Percentiles rank a stretch among this genome's conserved stretches.
Evolutionary conservation across 1,140 invertebrate genomes (phyloP).

Genomic region (Parasteatoda tepidariorum): DNA sequence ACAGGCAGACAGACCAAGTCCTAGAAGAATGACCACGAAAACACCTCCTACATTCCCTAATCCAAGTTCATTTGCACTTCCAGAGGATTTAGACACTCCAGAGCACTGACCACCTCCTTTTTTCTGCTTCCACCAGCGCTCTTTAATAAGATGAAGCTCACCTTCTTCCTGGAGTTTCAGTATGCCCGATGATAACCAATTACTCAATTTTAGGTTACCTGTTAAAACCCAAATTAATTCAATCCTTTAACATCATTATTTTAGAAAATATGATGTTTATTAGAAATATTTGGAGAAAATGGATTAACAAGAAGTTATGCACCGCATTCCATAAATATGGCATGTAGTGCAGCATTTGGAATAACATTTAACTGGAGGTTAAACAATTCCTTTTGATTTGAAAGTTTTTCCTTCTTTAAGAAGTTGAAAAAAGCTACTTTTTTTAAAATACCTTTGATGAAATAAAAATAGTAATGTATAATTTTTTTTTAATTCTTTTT

Average conservation of each 20-base stretch:
- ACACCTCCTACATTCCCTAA: conserved; percentile 71
- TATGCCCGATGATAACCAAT: conserved; percentile 67
- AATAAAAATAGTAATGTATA: no score
- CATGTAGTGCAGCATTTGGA: no score
- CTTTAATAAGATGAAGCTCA: conserved; percentile 68
- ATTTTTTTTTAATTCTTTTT: no score
- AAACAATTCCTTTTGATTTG: no score
- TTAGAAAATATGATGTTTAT: not conserved
- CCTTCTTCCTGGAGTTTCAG: conserved; percentile 70
- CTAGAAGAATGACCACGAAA: conserved; percentile 71
- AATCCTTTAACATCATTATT: not conserved
- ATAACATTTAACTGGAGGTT: no score
- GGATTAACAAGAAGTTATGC: no score
- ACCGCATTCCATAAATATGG: not conserved
- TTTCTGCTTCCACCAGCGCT: conserved; percentile 67
- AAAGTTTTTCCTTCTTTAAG: no score
- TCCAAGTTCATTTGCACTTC: conserved; percentile 62
- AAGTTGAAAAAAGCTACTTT: no score
- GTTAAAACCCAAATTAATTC: not conserved
- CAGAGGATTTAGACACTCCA: conserved; percentile 44
- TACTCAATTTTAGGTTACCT: conserved; percentile 57
- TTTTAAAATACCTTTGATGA: no score
- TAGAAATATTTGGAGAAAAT: not conserved
- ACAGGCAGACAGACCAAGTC: conserved; percentile 66
- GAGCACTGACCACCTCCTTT: conserved; percentile 62